Percentiles rank a stretch among this genome's conserved stretches.
Evolutionary conservation across 2,113 vertebrate genomes (phyloP).

Genomic region (Hucho hucho): DNA sequence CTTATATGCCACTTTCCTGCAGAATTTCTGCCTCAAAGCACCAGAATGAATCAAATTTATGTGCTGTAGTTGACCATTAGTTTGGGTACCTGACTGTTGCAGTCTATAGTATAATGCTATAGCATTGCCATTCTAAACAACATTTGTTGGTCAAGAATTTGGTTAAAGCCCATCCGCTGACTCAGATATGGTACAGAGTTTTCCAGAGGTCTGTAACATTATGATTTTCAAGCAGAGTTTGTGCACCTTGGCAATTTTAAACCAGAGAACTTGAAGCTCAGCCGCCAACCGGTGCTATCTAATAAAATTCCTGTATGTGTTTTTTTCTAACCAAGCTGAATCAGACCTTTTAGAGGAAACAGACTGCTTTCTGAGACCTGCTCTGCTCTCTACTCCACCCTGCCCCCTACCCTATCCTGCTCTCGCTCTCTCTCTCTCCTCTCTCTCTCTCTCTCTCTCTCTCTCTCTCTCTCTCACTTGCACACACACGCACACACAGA

Average conservation of each 20-base stretch:
- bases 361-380: constrained; percentile 44
- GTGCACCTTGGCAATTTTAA: background rate
- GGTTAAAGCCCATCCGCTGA: background rate
- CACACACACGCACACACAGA: background rate
- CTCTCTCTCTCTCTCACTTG: background rate
- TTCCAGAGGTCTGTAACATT: background rate
- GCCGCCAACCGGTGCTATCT: background rate
- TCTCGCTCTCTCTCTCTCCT: too few relatives aligned
- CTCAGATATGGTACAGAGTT: background rate
- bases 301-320: background rate
- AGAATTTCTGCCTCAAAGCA: too few relatives aligned
- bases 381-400: constrained; percentile 9
- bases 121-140: too few relatives aligned
- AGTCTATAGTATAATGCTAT: too few relatives aligned
- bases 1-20: too few relatives aligned
- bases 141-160: too few relatives aligned
- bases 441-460: too few relatives aligned
- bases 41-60: too few relatives aligned
- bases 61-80: too few relatives aligned
- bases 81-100: too few relatives aligned
- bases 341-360: constrained; percentile 34
- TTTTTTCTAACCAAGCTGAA: constrained; percentile 20
- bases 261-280: background rate
- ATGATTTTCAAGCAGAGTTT: background rate
- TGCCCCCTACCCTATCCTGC: background rate